phyloP scores from a whole-genome alignment of 2,797 vertebrate species.

The Gymnopithys bicolor region DNA sequence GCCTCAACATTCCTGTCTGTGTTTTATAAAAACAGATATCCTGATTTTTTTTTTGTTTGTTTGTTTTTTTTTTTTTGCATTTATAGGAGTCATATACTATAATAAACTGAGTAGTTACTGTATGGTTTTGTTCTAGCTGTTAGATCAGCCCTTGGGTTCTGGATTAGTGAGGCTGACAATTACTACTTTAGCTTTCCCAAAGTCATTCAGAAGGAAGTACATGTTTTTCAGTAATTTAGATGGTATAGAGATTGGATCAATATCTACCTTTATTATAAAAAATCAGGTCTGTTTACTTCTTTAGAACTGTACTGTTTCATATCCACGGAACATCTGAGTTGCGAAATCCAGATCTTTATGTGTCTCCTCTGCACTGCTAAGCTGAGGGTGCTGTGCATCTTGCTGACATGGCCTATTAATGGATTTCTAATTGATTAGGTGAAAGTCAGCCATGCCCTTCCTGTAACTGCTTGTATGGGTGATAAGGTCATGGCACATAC shows the following conservation, averaged over 20 bases:
- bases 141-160: not conserved
- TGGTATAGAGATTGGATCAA: not conserved
- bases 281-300: not conserved
- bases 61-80: not conserved
- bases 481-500: constrained; percentile 79
- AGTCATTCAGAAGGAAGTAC: not conserved
- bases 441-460: constrained; percentile 72
- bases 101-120: not conserved
- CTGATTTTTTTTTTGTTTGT: not conserved
- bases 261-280: not conserved
- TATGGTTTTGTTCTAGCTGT: not conserved
- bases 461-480: constrained; percentile 72
- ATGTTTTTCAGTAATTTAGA: not conserved
- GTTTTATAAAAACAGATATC: not conserved
- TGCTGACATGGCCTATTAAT: not conserved
- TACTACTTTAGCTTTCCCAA: not conserved
- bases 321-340: not conserved
- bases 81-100: not conserved
- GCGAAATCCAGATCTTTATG: not conserved
- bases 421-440: constrained; percentile 70
- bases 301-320: not conserved
- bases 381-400: not conserved
- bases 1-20: not conserved
- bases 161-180: not conserved
- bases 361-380: not conserved